Evolutionary conservation across 1,140 invertebrate genomes (phyloP), one percentile per base, ranked within the genome.

Genomic region (Cardiocondyla obscurior): DNA sequence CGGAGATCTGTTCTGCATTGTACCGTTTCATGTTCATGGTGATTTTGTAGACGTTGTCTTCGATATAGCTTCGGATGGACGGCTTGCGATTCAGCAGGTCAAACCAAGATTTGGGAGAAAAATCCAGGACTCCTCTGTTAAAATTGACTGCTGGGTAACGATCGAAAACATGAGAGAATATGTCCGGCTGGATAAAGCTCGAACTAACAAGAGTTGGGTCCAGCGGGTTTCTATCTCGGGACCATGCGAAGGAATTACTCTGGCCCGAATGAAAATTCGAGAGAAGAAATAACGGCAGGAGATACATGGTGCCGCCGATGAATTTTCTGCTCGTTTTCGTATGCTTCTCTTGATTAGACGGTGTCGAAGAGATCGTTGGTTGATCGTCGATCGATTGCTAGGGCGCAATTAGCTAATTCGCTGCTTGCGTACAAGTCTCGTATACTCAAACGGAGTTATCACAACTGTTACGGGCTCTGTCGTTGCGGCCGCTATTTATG

Each of bases 251-350:
- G 2, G 92, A 87, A 3, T 44, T 58, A 0, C 90, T 81, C 42
- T 91, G 19, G 6, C 90, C 93, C 91, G 93, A 30, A 93, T 89
- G 36, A 92, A 92, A 55, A 92, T 53, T 93, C 5, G 53, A 25
- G 0, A 57, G n/a, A 0, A 57, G n/a, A 5, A 94, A 25, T 30
- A 94, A 83, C 65, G 94, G 94, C 8, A 94, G 84, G n/a, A 94
- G 72, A 42, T 93, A 92, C 94, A 94, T 94, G 76, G 53, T 19
- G 58, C 1, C 7, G 28, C 33, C 6, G 28, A 33, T 19, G 16
- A 1, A 30, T 30, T 33, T 0, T 58, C 33, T 42, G 28, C 30
- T 57, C 25, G 14, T 25, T 72, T 49, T 8, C 6, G 30, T 42
- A 64, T 64, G 14, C 0, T 14, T 46, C 14, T 67, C 64, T 46